phyloP scores from a whole-genome alignment of 1,140 invertebrate species.

The Drosophila rufa region DNA sequence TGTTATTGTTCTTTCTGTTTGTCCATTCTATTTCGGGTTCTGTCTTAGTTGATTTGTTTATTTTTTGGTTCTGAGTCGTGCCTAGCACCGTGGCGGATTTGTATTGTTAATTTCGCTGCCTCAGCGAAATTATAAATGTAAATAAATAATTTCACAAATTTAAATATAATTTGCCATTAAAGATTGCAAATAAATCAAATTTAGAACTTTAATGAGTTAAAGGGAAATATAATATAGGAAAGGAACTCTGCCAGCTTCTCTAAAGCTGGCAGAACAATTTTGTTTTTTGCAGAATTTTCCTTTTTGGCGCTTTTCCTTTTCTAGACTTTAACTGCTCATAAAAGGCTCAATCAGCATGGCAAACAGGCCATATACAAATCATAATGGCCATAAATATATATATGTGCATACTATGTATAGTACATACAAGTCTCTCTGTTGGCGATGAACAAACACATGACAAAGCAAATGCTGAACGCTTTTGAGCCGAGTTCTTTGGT shows the following conservation, averaged over 20 bases:
- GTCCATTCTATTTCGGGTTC: constrained; percentile 37
- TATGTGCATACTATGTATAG: constrained; percentile 19
- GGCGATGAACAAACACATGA: constrained; percentile 58
- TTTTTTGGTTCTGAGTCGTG: constrained; percentile 27
- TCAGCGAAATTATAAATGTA: constrained; percentile 26
- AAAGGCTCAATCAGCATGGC: constrained; percentile 72
- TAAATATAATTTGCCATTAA: constrained; percentile 16
- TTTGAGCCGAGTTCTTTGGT: constrained; percentile 61
- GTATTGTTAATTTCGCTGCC: constrained; percentile 13
- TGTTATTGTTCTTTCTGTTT: background rate
- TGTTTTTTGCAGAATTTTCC: constrained; percentile 14
- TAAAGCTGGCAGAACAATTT: too few relatives aligned
- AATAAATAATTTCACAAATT: constrained; percentile 24
- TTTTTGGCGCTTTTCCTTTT: constrained; percentile 29
- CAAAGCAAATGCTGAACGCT: constrained; percentile 69
- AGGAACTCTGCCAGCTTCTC: background rate
- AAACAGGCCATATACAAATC: constrained; percentile 67
- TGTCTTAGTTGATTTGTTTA: constrained; percentile 8
- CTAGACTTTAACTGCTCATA: constrained; percentile 35
- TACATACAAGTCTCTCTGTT: constrained; percentile 11
- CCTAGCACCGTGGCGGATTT: constrained; percentile 29
- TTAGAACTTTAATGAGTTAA: background rate
- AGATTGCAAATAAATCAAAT: constrained; percentile 3
- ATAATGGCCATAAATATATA: constrained; percentile 53
- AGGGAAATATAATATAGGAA: background rate